A percentile compares a stretch with the other conserved stretches of the same genome.
Conservation (phyloP, 2,113 vertebrate genomes). For the Crotalus viridis region DNA sequence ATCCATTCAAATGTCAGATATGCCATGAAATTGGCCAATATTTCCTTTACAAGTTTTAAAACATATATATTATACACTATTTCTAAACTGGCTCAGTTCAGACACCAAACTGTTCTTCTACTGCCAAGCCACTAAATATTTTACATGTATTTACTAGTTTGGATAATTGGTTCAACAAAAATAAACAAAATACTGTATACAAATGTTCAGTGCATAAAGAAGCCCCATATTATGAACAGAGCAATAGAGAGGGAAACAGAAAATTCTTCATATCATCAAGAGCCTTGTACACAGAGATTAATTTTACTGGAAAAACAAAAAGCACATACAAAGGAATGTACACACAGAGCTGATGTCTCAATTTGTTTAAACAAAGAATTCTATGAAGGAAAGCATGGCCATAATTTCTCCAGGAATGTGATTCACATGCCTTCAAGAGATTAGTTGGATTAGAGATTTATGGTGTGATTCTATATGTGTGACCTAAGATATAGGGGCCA, state of each 20-base stretch:
- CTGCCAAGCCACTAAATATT: constrained; percentile 8
- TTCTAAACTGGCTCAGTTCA: constrained; percentile 19
- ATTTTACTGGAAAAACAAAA: neutral
- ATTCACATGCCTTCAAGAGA: neutral
- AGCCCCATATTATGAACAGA: neutral
- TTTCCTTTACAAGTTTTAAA: neutral
- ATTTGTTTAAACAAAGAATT: neutral
- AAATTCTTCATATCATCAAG: neutral
- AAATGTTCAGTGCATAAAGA: neutral
- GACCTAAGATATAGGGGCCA: neutral
- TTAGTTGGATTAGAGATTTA: neutral
- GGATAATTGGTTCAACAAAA: neutral
- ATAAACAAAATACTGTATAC: neutral
- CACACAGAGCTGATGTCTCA: neutral
- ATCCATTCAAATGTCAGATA: neutral
- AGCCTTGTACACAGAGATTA: neutral
- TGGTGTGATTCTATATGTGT: neutral
- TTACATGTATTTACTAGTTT: neutral
- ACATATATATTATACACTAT: constrained; percentile 3
- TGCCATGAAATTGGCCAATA: neutral
- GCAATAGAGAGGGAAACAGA: neutral
- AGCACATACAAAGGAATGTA: neutral
- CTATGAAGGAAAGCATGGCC: neutral
- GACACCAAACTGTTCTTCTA: constrained; percentile 1
- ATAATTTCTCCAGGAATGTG: neutral